phyloP scores from a whole-genome alignment of 2,797 vertebrate species.

The Chelon labrosus region DNA sequence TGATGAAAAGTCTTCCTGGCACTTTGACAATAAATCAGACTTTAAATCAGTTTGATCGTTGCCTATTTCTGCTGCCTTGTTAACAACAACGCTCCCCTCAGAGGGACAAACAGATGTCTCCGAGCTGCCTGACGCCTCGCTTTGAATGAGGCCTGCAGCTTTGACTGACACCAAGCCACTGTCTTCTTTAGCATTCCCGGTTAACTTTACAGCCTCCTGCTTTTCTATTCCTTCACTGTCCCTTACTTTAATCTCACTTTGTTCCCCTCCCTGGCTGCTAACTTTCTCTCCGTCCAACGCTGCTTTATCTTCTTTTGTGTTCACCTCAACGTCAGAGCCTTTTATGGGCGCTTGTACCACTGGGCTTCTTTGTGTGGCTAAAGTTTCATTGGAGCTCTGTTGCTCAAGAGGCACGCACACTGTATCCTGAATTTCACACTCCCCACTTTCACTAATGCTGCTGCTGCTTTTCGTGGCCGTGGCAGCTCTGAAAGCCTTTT shows the following conservation, averaged over 20 bases:
- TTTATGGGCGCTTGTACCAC: conserved; percentile 60
- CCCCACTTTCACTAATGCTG: conserved; percentile 40
- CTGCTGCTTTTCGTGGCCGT: conserved; percentile 16
- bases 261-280: conserved; percentile 54
- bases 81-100: conserved; percentile 13
- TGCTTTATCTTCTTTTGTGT: conserved; percentile 62
- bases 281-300: conserved; percentile 51
- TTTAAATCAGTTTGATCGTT: conserved; percentile 16
- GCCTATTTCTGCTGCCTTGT: conserved; percentile 27
- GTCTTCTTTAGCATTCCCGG: conserved; percentile 30
- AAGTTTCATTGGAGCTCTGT: conserved; percentile 57
- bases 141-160: conserved; percentile 29
- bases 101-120: conserved; percentile 21
- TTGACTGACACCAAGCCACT: conserved; percentile 28
- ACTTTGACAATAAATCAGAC: conserved; percentile 23
- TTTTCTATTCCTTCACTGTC: conserved; percentile 50
- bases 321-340: conserved; percentile 59
- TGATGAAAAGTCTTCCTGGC: conserved; percentile 10
- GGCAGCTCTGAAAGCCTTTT: conserved; percentile 37
- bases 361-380: conserved; percentile 51
- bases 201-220: conserved; percentile 45
- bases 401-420: conserved; percentile 39
- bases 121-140: not conserved
- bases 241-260: conserved; percentile 32
- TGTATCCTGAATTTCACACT: conserved; percentile 63